phyloP scores from a whole-genome alignment of 2,797 vertebrate genomes.

The Graptemys geographica region DNA sequence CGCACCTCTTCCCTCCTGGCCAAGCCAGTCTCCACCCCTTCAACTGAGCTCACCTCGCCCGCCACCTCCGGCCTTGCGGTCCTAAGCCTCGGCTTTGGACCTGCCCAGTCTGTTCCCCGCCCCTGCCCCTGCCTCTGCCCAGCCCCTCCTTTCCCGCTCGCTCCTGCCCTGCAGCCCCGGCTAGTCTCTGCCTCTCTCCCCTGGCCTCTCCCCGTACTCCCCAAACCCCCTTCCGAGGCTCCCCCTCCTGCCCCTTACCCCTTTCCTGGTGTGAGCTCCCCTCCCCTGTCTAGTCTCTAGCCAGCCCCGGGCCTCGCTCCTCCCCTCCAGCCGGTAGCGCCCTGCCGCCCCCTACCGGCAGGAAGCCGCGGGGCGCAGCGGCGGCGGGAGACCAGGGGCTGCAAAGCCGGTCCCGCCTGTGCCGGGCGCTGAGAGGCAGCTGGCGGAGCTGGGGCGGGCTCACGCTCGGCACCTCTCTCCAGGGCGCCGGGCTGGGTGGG shows the following conservation, averaged over 20 bases:
- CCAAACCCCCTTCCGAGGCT: not conserved
- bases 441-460: not conserved
- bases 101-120: not conserved
- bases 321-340: not conserved
- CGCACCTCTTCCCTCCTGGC: not conserved
- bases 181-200: too few species aligned
- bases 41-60: not conserved
- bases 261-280: not conserved
- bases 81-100: not conserved
- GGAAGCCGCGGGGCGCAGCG: too few species aligned
- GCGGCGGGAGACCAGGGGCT: not conserved
- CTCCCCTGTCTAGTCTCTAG: not conserved
- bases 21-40: not conserved
- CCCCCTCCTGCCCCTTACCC: too few species aligned
- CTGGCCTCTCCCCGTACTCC: rapidly evolving
- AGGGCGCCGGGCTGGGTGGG: not conserved
- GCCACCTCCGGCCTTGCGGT: too few species aligned
- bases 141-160: not conserved
- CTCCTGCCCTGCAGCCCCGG: not conserved
- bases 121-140: not conserved
- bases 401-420: not conserved
- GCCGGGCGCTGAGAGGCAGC: too few species aligned
- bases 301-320: rapidly evolving
- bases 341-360: not conserved
- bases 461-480: not conserved